phyloP scores from a whole-genome alignment of 2,888 invertebrate species.

The Hanleya hanleyi region DNA sequence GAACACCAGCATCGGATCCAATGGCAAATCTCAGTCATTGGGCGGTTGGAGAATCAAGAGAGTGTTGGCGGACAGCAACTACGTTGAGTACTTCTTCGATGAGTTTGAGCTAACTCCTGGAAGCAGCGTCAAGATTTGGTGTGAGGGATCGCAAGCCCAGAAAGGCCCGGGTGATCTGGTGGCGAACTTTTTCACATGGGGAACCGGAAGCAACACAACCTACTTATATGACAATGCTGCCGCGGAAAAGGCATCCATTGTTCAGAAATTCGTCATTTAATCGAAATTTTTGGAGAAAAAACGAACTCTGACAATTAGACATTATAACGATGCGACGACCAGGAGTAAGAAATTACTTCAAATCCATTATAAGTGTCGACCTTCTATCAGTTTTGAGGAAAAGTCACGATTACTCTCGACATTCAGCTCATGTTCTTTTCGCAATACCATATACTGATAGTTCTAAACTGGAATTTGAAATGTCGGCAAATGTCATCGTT shows the following conservation, averaged over 20 bases:
- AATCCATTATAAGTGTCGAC: no score
- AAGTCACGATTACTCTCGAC: no score
- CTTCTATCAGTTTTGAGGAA: no score
- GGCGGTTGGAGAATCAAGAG: conserved; percentile 1
- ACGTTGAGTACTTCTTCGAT: conserved; percentile 4
- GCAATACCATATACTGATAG: no score
- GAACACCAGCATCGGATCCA: conserved; percentile 37
- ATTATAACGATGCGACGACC: no score
- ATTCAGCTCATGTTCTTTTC: no score
- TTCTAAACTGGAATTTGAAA: no score
- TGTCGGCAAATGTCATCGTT: no score
- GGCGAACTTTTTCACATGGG: conserved; percentile 33
- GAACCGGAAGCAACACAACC: conserved; percentile 32
- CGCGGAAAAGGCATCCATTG: conserved; percentile 21
- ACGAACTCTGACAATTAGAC: no score
- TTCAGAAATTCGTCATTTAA: conserved; percentile 1
- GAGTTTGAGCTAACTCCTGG: background rate
- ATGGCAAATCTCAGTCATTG: conserved; percentile 28
- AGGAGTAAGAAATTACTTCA: no score
- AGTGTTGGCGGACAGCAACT: background rate
- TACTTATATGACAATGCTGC: conserved; percentile 29
- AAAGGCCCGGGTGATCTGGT: conserved; percentile 1
- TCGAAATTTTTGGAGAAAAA: no score
- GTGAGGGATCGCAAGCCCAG: background rate
- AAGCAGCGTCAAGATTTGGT: background rate